Percentiles rank a stretch among this genome's conserved stretches.
Conservation (phyloP, 2,797 vertebrate species). For the Acanthis flammea region DNA sequence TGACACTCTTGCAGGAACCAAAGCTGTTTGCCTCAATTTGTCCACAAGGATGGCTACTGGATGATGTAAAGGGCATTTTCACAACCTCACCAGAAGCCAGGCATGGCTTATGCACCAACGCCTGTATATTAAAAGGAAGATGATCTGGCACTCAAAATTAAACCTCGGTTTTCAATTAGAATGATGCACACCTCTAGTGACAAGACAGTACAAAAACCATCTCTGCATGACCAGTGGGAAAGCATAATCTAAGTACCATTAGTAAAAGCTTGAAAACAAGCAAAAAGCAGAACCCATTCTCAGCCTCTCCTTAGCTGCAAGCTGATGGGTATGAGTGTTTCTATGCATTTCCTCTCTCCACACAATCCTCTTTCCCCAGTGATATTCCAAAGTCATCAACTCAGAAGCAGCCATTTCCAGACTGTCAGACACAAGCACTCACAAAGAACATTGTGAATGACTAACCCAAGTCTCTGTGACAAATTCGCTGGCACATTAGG, state of each 20-base stretch:
- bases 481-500: neutral
- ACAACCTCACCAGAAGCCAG: neutral
- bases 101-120: rapidly evolving
- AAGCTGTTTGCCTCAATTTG: neutral
- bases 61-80: neutral
- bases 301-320: neutral
- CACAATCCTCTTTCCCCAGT: neutral
- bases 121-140: neutral
- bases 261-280: neutral
- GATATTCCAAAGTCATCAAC: neutral
- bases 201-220: neutral
- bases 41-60: neutral
- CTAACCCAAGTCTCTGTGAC: neutral
- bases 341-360: neutral
- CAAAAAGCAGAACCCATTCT: neutral
- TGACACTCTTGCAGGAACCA: neutral
- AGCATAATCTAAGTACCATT: neutral
- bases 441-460: neutral
- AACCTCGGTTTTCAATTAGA: neutral
- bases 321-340: neutral
- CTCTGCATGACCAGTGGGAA: neutral
- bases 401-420: neutral
- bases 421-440: neutral
- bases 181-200: neutral
- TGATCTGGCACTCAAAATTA: neutral